Evolutionary conservation across 2,797 vertebrate species (phyloP), one percentile per base, ranked within the genome.

Genomic region (Hybognathus amarus): DNA sequence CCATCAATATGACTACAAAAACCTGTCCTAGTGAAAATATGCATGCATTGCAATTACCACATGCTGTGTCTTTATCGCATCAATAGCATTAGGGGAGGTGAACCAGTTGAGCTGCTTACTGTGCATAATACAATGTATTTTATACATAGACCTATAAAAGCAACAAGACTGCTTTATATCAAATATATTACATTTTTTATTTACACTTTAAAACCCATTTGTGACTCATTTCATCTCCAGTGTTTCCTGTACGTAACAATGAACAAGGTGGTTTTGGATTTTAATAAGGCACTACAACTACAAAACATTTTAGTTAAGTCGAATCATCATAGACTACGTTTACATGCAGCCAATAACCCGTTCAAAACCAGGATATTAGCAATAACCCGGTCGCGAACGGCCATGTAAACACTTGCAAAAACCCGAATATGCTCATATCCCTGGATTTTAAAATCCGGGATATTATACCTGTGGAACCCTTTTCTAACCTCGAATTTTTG

Each of bases 21-120:
- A 52, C 36, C 33, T 74, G 69, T 40, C 59, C 56, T 38, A 18
- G 45, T 40, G 33, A 66, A 75, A 75, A 50, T 52, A 74, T 66
- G 30, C 33, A 52, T 38, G 70, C 70, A 52, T 22, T 64, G 36
- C 38, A 71, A 70, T 47, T 61, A 80, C 67, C 79, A 61, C 79
- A 47, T 36, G 18, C 18, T 7, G 68, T 13, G 78, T 63, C 38
- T 80, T 59, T 71, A 80, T n/a, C 30, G 18, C 52, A 33, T 80
- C 54, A 47, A 33, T n/a, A 61, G 54, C 24, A 71, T 47, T 45
- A 30, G 76, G 42, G 42, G 61, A 78, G 42, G 40, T 30, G 40
- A 77, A 77, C 50, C 59, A 50, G n/a, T 42, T 45, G 40, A 70
- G 76, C 42, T 47, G 27, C 59, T 78, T 47, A 78, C 11, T 30